Evolutionary conservation across 2,113 vertebrate genomes (phyloP).

Genomic region (Rhombomys opimus): DNA sequence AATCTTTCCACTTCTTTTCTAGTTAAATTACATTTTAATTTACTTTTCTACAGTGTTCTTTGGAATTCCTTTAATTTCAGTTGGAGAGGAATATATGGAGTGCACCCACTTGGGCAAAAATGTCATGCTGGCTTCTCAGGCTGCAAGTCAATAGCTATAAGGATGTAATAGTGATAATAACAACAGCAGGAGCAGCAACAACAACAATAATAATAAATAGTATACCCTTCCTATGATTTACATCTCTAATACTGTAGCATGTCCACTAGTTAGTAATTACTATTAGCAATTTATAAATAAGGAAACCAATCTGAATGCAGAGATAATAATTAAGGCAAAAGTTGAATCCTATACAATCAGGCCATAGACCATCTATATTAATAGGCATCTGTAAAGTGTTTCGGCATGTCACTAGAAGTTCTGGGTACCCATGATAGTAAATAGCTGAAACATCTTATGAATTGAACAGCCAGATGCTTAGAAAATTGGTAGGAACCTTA

Average conservation of each 20-base stretch:
- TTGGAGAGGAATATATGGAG: not conserved
- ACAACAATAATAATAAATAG: not conserved
- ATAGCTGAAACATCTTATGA: not conserved
- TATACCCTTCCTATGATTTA: not conserved
- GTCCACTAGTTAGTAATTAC: not conserved
- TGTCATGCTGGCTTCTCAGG: not conserved
- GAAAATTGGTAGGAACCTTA: not conserved
- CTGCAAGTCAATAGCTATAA: not conserved
- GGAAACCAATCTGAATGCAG: conserved; percentile 21
- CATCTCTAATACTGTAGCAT: not conserved
- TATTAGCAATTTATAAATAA: not conserved
- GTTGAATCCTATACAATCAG: not conserved
- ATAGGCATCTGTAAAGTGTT: not conserved
- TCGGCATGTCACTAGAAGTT: not conserved
- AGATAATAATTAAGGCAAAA: not conserved
- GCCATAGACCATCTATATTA: not conserved
- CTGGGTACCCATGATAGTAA: not conserved
- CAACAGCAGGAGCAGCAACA: rapidly evolving
- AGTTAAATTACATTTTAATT: not conserved
- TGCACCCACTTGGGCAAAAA: not conserved
- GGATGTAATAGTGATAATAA: not conserved
- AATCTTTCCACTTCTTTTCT: not conserved
- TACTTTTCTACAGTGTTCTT: not conserved
- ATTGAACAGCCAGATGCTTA: not conserved
- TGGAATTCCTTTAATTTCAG: not conserved